Evolutionary conservation across 2,113 vertebrate genomes (phyloP).

Genomic region (Mionectes macconnelli): DNA sequence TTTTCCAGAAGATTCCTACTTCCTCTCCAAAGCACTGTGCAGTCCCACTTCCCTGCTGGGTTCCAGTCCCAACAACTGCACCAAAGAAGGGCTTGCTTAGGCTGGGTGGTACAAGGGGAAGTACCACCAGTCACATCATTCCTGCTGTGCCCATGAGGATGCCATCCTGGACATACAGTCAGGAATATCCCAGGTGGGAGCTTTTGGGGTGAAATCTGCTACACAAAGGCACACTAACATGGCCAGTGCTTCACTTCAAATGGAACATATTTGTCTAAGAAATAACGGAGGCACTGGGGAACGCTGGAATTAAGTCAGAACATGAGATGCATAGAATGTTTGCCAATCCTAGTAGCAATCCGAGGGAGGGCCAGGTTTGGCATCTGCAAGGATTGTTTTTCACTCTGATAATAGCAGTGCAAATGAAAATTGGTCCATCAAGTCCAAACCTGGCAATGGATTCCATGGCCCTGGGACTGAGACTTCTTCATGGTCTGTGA

Average conservation of each 20-base stretch:
- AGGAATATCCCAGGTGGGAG: background rate
- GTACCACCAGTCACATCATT: rapidly evolving
- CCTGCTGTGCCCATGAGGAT: rapidly evolving
- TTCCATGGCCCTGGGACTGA: background rate
- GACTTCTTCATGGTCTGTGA: background rate
- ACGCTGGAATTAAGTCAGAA: constrained; percentile 14
- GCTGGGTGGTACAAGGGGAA: background rate
- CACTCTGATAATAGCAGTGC: background rate
- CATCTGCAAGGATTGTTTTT: background rate
- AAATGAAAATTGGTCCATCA: background rate
- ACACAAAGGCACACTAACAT: background rate
- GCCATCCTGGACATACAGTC: rapidly evolving
- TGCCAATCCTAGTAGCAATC: background rate
- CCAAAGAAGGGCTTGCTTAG: background rate
- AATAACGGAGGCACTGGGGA: background rate
- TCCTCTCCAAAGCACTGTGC: background rate
- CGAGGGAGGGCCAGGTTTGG: background rate
- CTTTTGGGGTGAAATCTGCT: background rate
- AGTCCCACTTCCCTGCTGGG: background rate
- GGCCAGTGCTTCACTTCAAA: background rate
- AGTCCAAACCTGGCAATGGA: background rate
- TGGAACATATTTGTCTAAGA: background rate
- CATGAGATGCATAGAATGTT: background rate
- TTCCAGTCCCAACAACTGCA: background rate
- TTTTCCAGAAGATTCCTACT: background rate